Percentiles rank a stretch among this genome's conserved stretches.
Evolutionary conservation across 1,140 invertebrate species (phyloP).

Genomic region (Drosophila ercepeae): DNA sequence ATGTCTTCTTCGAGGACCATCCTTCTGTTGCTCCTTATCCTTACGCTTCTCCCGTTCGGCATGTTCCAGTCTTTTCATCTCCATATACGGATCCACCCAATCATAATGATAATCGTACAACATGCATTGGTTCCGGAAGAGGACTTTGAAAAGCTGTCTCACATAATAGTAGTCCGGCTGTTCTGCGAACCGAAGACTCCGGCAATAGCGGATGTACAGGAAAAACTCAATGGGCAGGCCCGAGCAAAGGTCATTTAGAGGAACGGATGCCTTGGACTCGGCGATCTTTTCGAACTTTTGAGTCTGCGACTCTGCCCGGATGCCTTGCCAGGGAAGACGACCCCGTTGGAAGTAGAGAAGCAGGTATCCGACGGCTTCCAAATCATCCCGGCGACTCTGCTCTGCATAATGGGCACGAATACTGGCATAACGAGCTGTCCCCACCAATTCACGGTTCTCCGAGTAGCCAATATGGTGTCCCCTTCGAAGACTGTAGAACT

Average conservation of each 20-base stretch:
- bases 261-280: conserved; percentile 96
- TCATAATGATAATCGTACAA: conserved; percentile 48
- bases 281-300: conserved; percentile 97
- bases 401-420: conserved; percentile 96
- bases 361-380: conserved; percentile 96
- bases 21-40: not conserved
- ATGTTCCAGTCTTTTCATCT: not conserved
- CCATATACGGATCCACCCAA: conserved; percentile 32
- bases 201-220: conserved; percentile 97
- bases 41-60: not conserved
- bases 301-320: conserved; percentile 94
- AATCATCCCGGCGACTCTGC: conserved; percentile 94
- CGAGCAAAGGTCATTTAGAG: conserved; percentile 94
- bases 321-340: conserved; percentile 94
- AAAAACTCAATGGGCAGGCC: conserved; percentile 96
- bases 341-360: conserved; percentile 96
- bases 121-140: conserved; percentile 33
- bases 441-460: conserved; percentile 96
- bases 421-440: conserved; percentile 96
- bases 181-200: conserved; percentile 95
- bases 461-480: conserved; percentile 92
- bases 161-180: conserved; percentile 96
- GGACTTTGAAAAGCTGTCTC: conserved; percentile 39
- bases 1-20: not conserved
- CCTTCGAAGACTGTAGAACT: conserved; percentile 93